phyloP scores from a whole-genome alignment of 1,140 invertebrate species.

The Acromyrmex heyeri region DNA sequence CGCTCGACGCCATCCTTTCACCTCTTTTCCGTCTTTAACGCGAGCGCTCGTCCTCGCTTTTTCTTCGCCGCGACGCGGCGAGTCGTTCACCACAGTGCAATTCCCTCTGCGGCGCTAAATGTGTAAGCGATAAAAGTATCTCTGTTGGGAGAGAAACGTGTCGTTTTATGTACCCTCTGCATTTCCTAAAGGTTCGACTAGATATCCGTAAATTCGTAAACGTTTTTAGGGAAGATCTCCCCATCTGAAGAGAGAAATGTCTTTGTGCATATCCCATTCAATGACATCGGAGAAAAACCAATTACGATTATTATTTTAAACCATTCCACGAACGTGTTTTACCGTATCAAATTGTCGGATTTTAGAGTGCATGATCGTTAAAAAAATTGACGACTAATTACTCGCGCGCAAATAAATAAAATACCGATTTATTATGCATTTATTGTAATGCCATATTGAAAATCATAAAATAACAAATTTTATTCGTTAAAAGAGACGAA shows the following conservation, averaged over 20 bases:
- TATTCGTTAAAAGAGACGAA: neutral
- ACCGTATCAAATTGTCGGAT: neutral
- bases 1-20: constrained; percentile 45
- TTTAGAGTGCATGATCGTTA: neutral
- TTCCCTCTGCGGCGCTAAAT: constrained; percentile 72
- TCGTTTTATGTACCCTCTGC: constrained; percentile 74
- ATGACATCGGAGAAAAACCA: neutral
- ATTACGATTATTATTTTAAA: constrained; percentile 6
- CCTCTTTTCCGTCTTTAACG: constrained; percentile 19
- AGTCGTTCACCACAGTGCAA: constrained; percentile 66
- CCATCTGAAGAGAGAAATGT: constrained; percentile 31
- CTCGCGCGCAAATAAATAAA: neutral
- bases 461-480: neutral
- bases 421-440: neutral
- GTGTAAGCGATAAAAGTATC: constrained; percentile 78
- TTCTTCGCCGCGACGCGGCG: constrained; percentile 25
- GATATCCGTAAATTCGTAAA: constrained; percentile 71
- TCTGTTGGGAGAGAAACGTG: constrained; percentile 64
- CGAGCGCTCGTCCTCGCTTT: neutral
- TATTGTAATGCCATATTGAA: neutral
- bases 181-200: constrained; percentile 72
- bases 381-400: neutral
- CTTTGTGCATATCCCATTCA: neutral
- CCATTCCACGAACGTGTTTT: neutral
- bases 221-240: constrained; percentile 32